phyloP scores from a whole-genome alignment of 2,888 invertebrate species.

The Priocnemis perturbator region DNA sequence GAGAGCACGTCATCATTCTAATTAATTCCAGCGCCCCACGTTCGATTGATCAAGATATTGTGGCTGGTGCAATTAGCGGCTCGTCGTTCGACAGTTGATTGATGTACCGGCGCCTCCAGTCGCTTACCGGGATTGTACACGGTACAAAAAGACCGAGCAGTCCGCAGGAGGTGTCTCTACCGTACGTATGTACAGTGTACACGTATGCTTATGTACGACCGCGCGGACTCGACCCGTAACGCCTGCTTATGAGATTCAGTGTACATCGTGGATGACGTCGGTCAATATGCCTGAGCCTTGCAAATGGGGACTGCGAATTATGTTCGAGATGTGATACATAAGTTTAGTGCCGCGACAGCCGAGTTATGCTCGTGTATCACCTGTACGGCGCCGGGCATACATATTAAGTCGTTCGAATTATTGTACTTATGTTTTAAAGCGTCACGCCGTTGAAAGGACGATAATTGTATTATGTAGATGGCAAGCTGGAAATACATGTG shows the following conservation, averaged over 20 bases:
- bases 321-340: too few species aligned
- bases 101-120: slow-evolving; percentile 57
- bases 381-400: too few species aligned
- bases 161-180: neutral
- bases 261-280: too few species aligned
- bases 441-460: too few species aligned
- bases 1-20: slow-evolving; percentile 65
- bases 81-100: slow-evolving; percentile 62
- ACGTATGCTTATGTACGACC: neutral
- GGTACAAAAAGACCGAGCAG: neutral
- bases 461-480: too few species aligned
- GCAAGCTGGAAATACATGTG: too few species aligned
- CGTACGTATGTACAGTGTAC: neutral
- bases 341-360: too few species aligned
- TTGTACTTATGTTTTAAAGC: too few species aligned
- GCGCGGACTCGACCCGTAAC: neutral
- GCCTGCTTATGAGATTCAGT: slow-evolving; percentile 3
- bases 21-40: slow-evolving; percentile 67
- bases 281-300: too few species aligned
- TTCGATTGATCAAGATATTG: slow-evolving; percentile 67
- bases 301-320: too few species aligned
- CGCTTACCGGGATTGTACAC: slow-evolving; percentile 3
- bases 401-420: too few species aligned
- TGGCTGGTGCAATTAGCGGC: slow-evolving; percentile 61
- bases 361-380: neutral